Evolutionary conservation across 2,888 invertebrate species (phyloP), one percentile per base, ranked within the genome.

Genomic region (Alentia gelatinosa): DNA sequence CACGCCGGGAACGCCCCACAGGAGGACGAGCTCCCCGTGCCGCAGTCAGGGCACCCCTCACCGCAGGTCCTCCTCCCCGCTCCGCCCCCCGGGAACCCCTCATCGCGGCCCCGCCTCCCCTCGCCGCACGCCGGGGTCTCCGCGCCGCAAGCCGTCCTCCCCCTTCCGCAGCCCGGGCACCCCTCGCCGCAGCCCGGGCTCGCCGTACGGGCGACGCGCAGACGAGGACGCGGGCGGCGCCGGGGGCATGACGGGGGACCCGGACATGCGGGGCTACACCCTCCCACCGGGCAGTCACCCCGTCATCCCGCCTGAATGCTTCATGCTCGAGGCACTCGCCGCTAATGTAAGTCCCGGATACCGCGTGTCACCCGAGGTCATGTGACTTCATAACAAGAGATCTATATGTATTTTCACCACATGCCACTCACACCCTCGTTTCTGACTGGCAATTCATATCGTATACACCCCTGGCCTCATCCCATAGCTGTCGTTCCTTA

Each of bases 231-330:
- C 63, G 15, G 63, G 79, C 39, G n/a, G 15, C 37, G 37, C 79
- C n/a, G 23, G 39, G 9, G 1, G 4, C 3, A n/a, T 19, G 37
- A 35, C 79, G 5, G 37, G 35, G 37, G 35, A 19, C 79, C 79
- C 79, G 19, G 35, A 79, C 79, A 23, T 12, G 35, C 74, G 37
- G 37, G 79, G 79, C 5, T 79, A 79, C 39, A 79, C 79, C 37
- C 23, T 79, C 4, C 79, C 79, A 7, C 35, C 37, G 37, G 79
- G 79, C n/a, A 79, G 79, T 79, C 79, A 79, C 79, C 79, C 79
- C 4, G 26, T 39, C 79, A 79, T 79, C 79, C 79, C 79, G 15
- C 35, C 39, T 12, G 79, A 79, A 39, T 79, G 79, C 39, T 39
- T 79, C 5, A 37, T 39, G 39, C 79, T 79, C 1, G 79, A 79